A percentile compares a stretch with the other conserved stretches of the same genome.
These are phyloP conservation scores for Thalassophryne amazonica DNA, from an alignment of 2,797 vertebrate genomes.

Conservation along the genomic window DNA sequence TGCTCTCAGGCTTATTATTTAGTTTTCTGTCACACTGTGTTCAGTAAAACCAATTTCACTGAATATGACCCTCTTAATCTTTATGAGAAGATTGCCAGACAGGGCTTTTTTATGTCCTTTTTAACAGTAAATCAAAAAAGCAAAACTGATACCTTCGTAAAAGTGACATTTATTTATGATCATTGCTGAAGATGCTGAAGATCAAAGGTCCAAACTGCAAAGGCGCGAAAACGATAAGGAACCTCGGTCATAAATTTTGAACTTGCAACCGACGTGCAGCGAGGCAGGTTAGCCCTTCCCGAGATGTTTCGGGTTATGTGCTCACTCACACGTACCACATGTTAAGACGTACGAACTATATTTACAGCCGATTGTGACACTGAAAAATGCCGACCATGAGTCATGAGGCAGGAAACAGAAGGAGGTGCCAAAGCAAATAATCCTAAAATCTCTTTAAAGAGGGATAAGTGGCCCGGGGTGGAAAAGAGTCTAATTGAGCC, in stretches of 20 bases:
- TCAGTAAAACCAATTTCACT: no score
- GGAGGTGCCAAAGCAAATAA: conserved; percentile 30
- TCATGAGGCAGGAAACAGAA: conserved; percentile 54
- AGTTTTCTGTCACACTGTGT: no score
- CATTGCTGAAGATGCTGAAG: no score
- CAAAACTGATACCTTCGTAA: no score
- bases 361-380: conserved; percentile 63
- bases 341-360: conserved; percentile 63
- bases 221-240: neutral
- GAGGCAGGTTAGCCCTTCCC: conserved; percentile 58
- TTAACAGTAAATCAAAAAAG: no score
- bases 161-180: no score
- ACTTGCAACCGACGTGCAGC: conserved; percentile 50
- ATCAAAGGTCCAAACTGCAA: neutral
- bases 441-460: conserved; percentile 57
- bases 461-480: conserved; percentile 45
- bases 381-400: conserved; percentile 46
- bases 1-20: no score
- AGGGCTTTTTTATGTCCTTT: no score
- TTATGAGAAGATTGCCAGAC: no score
- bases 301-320: conserved; percentile 52
- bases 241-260: conserved; percentile 16
- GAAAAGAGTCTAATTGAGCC: conserved; percentile 61
- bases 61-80: no score
- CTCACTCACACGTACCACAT: conserved; percentile 63